Percentiles rank a stretch among this genome's conserved stretches.
Conservation (phyloP, 2,797 vertebrate genomes). For the Typhlichthys eigenmanni region DNA sequence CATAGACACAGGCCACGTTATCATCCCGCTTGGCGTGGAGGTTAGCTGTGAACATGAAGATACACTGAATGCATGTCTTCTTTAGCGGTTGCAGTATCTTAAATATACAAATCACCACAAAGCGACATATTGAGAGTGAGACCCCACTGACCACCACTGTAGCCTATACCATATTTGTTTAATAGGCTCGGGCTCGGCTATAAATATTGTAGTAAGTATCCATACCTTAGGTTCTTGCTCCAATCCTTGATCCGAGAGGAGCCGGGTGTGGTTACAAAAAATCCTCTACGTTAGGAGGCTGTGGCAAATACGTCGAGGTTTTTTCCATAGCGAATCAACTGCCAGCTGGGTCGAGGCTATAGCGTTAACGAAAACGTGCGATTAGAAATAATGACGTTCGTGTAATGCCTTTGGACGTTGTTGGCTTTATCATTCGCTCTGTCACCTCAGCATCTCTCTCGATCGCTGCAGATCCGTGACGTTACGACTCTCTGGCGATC, state of each 20-base stretch:
- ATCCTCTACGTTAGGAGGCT: slow-evolving; percentile 52
- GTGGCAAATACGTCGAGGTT: slow-evolving; percentile 41
- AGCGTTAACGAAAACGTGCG: not conserved
- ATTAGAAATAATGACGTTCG: slow-evolving; percentile 3
- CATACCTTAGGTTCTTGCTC: slow-evolving; percentile 69
- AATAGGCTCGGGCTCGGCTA: too few relatives aligned
- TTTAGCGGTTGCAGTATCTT: not conserved
- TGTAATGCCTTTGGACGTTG: slow-evolving; percentile 31
- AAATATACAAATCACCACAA: too few relatives aligned
- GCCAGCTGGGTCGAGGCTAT: slow-evolving; percentile 24
- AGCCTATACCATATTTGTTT: too few relatives aligned
- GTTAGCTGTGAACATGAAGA: slow-evolving; percentile 31
- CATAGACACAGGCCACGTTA: slow-evolving; percentile 49
- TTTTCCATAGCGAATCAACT: slow-evolving; percentile 49
- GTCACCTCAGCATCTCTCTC: slow-evolving; percentile 80
- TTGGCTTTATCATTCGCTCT: slow-evolving; percentile 66
- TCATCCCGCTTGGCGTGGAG: slow-evolving; percentile 30
- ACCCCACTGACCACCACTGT: too few relatives aligned
- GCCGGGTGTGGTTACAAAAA: slow-evolving; percentile 77
- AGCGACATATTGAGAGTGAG: too few relatives aligned
- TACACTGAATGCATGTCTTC: slow-evolving; percentile 1
- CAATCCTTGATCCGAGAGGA: slow-evolving; percentile 58
- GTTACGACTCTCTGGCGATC: slow-evolving; percentile 61
- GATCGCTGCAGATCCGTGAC: slow-evolving; percentile 81
- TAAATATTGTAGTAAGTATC: not conserved